phyloP scores from a whole-genome alignment of 2,113 vertebrate species.

The Galemys pyrenaicus region DNA sequence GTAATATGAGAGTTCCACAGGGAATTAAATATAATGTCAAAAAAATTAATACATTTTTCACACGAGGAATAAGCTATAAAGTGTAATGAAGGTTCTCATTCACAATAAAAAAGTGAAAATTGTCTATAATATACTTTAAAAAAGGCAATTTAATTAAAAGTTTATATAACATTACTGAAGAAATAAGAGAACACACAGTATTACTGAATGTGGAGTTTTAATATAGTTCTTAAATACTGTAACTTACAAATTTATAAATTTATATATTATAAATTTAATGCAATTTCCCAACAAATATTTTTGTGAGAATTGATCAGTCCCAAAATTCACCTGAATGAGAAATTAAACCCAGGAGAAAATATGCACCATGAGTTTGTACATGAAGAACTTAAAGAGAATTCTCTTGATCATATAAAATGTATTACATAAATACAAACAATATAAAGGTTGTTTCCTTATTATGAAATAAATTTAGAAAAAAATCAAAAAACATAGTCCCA shows the following conservation, averaged over 20 bases:
- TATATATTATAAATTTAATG: background rate
- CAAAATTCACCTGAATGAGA: background rate
- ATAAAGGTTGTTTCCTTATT: background rate
- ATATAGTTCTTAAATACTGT: background rate
- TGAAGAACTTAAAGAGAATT: background rate
- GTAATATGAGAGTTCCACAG: slow-evolving; percentile 6
- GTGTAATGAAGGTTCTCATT: background rate
- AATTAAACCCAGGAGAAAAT: background rate
- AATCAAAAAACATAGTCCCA: background rate
- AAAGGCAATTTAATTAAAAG: slow-evolving; percentile 22
- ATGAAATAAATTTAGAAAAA: background rate
- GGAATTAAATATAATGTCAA: slow-evolving; percentile 11
- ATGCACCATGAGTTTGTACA: background rate
- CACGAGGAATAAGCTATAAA: slow-evolving; percentile 5
- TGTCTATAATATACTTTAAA: background rate
- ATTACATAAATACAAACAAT: background rate
- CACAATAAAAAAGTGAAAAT: slow-evolving; percentile 30
- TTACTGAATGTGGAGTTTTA: background rate
- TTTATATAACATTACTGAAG: background rate
- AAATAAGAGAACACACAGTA: background rate
- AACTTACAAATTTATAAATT: too few relatives aligned
- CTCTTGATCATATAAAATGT: background rate
- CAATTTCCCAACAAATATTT: background rate
- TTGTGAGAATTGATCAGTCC: background rate
- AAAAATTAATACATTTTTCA: slow-evolving; percentile 47